A percentile compares a stretch with the other conserved stretches of the same genome.
phyloP scores from a whole-genome alignment of 2,797 vertebrate genomes.

The Amphiprion clarkii region DNA sequence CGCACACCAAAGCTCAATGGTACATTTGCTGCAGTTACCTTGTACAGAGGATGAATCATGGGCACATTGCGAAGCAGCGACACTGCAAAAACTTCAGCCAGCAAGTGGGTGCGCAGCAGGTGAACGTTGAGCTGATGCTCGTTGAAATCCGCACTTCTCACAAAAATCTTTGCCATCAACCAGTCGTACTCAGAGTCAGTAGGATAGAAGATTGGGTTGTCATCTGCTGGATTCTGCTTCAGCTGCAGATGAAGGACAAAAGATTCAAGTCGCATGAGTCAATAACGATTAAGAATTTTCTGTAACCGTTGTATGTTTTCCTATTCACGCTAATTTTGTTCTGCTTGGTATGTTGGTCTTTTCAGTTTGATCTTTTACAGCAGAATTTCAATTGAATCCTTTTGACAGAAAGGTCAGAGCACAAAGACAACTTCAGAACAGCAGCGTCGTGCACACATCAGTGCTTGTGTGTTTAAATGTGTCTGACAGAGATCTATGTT shows the following conservation, averaged over 20 bases:
- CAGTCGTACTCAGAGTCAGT: conserved; percentile 74
- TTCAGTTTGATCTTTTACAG: too few relatives aligned
- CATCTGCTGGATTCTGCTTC: conserved; percentile 73
- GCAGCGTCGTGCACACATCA: too few relatives aligned
- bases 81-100: conserved; percentile 83
- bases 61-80: conserved; percentile 83
- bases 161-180: conserved; percentile 76
- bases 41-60: conserved; percentile 78
- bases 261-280: background rate
- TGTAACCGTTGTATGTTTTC: background rate
- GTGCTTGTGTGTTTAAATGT: too few relatives aligned
- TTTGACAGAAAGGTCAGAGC: too few relatives aligned
- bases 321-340: too few relatives aligned
- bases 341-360: too few relatives aligned
- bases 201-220: conserved; percentile 77
- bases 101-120: conserved; percentile 83
- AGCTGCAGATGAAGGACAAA: conserved; percentile 50
- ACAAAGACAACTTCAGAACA: too few relatives aligned
- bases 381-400: too few relatives aligned
- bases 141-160: conserved; percentile 72
- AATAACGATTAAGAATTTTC: background rate
- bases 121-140: conserved; percentile 71
- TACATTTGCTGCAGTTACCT: conserved; percentile 58
- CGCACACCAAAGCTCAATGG: background rate
- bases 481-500: too few relatives aligned